Evolutionary conservation across 1,140 invertebrate species (phyloP), one percentile per base, ranked within the genome.

Genomic region (Lepidotrigona ventralis): DNA sequence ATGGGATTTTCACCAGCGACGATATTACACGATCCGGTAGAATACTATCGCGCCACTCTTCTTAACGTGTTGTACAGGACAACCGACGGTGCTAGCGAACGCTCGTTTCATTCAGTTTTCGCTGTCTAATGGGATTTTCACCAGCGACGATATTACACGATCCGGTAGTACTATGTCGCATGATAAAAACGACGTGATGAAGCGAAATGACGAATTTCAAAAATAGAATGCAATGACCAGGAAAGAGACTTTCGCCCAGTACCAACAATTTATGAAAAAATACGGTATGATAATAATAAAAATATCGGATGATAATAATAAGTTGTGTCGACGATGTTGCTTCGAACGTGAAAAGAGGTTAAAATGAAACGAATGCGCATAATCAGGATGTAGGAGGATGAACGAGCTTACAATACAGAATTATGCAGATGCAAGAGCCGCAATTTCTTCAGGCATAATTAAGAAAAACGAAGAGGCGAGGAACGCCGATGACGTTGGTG

Each of bases 381-480:
- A 56, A 68, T 69, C 15, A 74, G 26, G 14, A 63, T 39, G 66
- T 70, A 60, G 74, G 81, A 70, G 39, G 66, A 83, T 46, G 70
- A 23, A 78, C 19, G 17, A 46, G 29, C 33, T 33, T 19, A 17
- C 17, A 9, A 21, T 39, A 29, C 46, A 15, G 46, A 54, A 78
- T 83, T 60, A 58, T 78, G 56, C 26, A 70, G 46, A 71, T 58
- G 23, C 19, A 26, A 70, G 54, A 78, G 53, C 26, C 23, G 81
- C 66, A 78, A 83, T 83, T 51, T 78, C 81, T 73, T 56, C 60
- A 63, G 21, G 29, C 29, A 64, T 84, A 79, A 86, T 84, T 79
- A 64, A 66, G 73, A 72, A 73, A 71, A 86, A 84, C 54, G 68
- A 80, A 54, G 82, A 79, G 60, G 64, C 64, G 75, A 70, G 72